These are phyloP conservation scores for Willisornis vidua DNA, from an alignment of 2,113 vertebrate genomes.

Conservation along the genomic window DNA sequence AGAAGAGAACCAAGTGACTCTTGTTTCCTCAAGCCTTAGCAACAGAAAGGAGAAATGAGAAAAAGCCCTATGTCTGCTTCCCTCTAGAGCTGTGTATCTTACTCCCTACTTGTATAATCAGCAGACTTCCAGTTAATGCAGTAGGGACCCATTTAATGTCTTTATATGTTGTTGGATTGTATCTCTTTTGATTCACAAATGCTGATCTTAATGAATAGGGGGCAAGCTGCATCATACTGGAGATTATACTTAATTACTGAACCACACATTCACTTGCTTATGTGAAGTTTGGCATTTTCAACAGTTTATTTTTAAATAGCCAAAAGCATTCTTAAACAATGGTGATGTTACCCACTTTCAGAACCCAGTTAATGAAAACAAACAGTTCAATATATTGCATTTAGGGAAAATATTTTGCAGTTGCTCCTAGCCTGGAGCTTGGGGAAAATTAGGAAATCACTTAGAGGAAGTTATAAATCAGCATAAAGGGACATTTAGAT, in stretches of 20 bases:
- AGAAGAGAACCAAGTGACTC: neutral
- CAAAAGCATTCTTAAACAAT: neutral
- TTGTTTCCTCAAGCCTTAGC: neutral
- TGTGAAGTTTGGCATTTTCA: neutral
- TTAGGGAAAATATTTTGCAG: neutral
- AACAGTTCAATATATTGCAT: neutral
- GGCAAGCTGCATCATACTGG: neutral
- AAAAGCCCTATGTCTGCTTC: neutral
- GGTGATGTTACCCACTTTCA: neutral
- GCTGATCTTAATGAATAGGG: neutral
- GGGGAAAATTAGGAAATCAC: neutral
- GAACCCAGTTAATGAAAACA: neutral
- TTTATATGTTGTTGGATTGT: neutral
- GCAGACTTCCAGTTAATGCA: neutral
- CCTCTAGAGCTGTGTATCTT: neutral
- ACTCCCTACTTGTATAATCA: neutral
- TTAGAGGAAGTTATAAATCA: neutral
- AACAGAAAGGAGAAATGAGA: neutral
- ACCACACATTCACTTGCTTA: neutral
- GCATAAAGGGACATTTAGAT: neutral
- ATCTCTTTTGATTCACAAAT: neutral
- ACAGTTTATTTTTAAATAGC: neutral
- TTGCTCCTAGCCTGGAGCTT: neutral
- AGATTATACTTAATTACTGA: neutral
- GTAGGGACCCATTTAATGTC: neutral